Base-by-base conservation (phyloP, 2,113 vertebrate species). In the Burhinus oedicnemus region DNA sequence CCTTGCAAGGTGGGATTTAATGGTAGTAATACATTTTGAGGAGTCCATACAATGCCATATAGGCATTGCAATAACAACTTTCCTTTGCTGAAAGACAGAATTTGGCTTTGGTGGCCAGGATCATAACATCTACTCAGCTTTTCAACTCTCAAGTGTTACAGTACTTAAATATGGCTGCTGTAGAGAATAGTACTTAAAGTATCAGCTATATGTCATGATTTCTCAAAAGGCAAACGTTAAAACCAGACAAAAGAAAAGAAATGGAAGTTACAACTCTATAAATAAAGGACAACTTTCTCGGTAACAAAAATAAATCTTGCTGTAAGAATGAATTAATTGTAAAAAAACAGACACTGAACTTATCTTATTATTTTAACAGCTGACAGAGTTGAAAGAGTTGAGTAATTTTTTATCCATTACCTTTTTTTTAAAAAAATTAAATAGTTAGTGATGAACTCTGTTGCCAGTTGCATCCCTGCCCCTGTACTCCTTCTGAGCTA, bases 401-500 rank as follows among this genome's bases (percentile, higher is more conserved):
- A 72, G 62, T 70, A 0, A 68, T 45, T 97, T 98, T 98, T 96
- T 95, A 81, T 74, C 60, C 96, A 96, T 98, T 97, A 95, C 34
- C 45, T 16, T 34, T 61, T 44, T 62, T n/a, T 7, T 10, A 87
- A 97, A 97, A 15, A 44, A 44, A 44, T 96, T 93, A 97, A 98
- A 97, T 97, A 97, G 95, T 98, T 97, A 95, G 97, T 90, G 95
- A 97, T 98, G 98, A 98, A 98, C 97, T 98, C 96, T 96, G 75
- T 57, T 98, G 97, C 97, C 98, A 98, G 71, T 98, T 97, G 94
- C 64, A 34, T 98, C 89, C 84, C 96, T 98, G 98, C 97, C 97
- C 98, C 98, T 98, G 89, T 97, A 97, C 90, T 89, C 97, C 97
- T 98, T 97, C 97, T 97, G 97, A 98, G 97, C 96, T 97, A 79